Evolutionary conservation across 1,140 invertebrate species (phyloP).

Genomic region (Pseudomyrmex pallidus): DNA sequence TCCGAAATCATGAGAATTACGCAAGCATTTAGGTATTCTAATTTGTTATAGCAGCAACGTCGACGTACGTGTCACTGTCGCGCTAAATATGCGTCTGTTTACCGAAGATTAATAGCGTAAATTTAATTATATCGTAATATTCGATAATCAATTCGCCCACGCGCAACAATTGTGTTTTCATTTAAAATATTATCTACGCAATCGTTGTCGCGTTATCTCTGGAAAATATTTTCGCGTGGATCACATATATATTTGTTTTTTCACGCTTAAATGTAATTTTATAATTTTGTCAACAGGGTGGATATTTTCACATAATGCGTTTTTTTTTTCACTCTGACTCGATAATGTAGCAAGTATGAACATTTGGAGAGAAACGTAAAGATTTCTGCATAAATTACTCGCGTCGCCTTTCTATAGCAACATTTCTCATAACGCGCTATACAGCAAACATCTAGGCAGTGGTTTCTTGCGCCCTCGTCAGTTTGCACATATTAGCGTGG

Average conservation of each 20-base stretch:
- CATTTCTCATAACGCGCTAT: slow-evolving; percentile 62
- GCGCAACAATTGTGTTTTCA: background rate
- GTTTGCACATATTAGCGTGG: slow-evolving; percentile 69
- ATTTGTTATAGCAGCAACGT: slow-evolving; percentile 23
- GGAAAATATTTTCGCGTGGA: background rate
- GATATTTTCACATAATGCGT: too few species aligned
- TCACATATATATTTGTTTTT: background rate
- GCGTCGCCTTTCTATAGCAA: slow-evolving; percentile 26
- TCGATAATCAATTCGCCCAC: too few species aligned
- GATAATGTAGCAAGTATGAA: too few species aligned
- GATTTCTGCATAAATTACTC: background rate
- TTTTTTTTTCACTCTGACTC: too few species aligned
- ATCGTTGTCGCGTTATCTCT: background rate
- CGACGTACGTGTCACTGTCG: background rate
- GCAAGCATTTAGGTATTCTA: slow-evolving; percentile 36
- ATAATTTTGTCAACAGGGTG: too few species aligned
- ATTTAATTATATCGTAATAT: slow-evolving; percentile 38
- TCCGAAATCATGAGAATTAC: slow-evolving; percentile 54
- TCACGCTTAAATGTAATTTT: too few species aligned
- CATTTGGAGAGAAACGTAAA: too few species aligned
- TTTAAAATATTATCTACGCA: background rate
- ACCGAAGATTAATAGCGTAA: background rate
- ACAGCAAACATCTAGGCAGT: slow-evolving; percentile 53
- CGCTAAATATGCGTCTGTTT: slow-evolving; percentile 14
- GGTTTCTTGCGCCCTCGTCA: slow-evolving; percentile 60